phyloP scores from a whole-genome alignment of 2,113 vertebrate species.

The Microtus montanus region DNA sequence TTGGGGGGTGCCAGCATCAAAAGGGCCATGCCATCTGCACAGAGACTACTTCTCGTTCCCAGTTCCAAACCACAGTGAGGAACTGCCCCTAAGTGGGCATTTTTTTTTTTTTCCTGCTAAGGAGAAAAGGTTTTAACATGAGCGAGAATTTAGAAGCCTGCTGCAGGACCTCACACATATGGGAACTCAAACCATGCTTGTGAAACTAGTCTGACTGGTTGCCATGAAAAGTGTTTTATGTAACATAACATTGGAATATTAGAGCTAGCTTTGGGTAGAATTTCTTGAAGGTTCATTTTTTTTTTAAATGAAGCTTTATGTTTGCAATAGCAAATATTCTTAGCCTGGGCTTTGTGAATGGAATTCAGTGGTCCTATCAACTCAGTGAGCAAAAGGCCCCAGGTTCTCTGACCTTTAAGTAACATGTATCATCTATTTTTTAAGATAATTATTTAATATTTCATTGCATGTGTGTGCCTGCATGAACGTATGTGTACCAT shows the following conservation, averaged over 20 bases:
- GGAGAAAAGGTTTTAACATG: background rate
- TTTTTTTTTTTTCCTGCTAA: background rate
- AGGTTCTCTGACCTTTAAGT: constrained; percentile 6
- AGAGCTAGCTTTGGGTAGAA: background rate
- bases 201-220: background rate
- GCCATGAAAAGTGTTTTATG: background rate
- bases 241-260: background rate
- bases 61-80: background rate
- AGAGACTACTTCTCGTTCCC: background rate
- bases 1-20: background rate
- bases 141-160: background rate
- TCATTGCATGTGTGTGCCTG: background rate
- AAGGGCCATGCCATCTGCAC: background rate
- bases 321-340: background rate
- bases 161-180: background rate
- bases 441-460: background rate
- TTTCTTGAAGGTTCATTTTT: background rate
- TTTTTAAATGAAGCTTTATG: background rate
- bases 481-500: background rate
- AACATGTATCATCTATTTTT: background rate
- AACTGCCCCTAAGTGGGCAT: background rate
- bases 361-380: background rate
- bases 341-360: background rate
- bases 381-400: background rate
- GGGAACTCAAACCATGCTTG: background rate